A percentile compares a stretch with the other conserved stretches of the same genome.
Evolutionary conservation across 1,140 invertebrate species (phyloP).

Genomic region (Phenacoccus solenopsis): DNA sequence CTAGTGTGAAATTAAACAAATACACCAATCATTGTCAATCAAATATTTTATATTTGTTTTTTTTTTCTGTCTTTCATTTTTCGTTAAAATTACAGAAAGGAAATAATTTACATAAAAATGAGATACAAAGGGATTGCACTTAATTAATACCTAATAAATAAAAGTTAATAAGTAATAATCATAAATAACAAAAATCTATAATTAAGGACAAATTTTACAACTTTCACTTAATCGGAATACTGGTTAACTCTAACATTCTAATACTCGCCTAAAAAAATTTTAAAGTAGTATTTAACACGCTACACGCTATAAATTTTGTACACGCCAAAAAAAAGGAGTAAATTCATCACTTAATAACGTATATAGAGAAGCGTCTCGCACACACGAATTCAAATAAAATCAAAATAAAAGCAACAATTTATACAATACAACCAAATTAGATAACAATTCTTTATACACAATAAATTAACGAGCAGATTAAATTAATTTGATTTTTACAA

Average conservation of each 20-base stretch:
- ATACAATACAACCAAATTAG: not conserved
- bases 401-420: not conserved
- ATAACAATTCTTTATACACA: not conserved
- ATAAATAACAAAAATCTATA: constrained; percentile 10
- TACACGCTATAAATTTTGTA: not conserved
- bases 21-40: not conserved
- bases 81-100: constrained; percentile 10
- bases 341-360: not conserved
- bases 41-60: constrained; percentile 18
- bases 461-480: not conserved
- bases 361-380: not conserved
- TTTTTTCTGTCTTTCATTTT: not conserved
- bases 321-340: not conserved
- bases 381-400: not conserved
- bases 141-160: constrained; percentile 5
- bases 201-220: constrained; percentile 6
- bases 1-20: not conserved
- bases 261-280: not conserved
- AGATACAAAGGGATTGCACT: constrained; percentile 17
- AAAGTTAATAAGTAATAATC: constrained; percentile 4
- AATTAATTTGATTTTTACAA: not conserved
- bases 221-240: not conserved
- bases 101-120: constrained; percentile 18
- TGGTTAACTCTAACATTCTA: constrained; percentile 9
- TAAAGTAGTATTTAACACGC: not conserved